Evolutionary conservation across 2,888 invertebrate genomes (phyloP), one percentile per base, ranked within the genome.

Genomic region (Calameuta filiformis): DNA sequence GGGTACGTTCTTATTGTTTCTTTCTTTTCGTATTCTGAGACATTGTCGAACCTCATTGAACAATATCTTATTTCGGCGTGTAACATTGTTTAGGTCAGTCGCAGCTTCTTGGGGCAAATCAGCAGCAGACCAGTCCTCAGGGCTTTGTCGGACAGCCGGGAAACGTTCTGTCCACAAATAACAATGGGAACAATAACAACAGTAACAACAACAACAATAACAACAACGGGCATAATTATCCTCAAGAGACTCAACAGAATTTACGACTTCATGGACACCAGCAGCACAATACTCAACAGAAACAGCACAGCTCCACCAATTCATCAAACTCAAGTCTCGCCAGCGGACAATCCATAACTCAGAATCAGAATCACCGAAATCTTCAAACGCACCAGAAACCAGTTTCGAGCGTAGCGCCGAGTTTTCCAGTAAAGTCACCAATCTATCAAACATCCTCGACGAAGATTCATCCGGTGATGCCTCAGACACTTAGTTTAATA

Each of bases 361-460:
- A 88, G 76, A 80, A 80, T 12, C 89, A 90, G 75, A 88, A 87
- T 79, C 89, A 89, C 71, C 83, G 90, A 71, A 90, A 87, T 77
- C 78, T 88, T 11, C 88, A 88, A 40, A 92, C 91, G 85, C 94
- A 94, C 89, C 94, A 97, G 93, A 97, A 97, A 92, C 97, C 97
- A 81, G 95, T 97, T 83, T 97, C 96, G 91, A 97, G 96, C 92
- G 97, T 97, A 82, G 96, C 97, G 83, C 96, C 97, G 82, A 94
- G 94, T 86, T 95, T 95, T 92, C 94, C 95, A 81, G 91, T 91
- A 0, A 91, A 91, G 74, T 96, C 96, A 86, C 95, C 95, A 89
- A 95, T 96, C 85, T 96, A 96, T 92, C 96, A 96, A 92, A 96
- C 96, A 82, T 95, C 96, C 78, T 96, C 96, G 86, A 96, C 95